Base-by-base conservation (phyloP, 2,113 vertebrate species). In the Psilopogon haemacephalus region DNA sequence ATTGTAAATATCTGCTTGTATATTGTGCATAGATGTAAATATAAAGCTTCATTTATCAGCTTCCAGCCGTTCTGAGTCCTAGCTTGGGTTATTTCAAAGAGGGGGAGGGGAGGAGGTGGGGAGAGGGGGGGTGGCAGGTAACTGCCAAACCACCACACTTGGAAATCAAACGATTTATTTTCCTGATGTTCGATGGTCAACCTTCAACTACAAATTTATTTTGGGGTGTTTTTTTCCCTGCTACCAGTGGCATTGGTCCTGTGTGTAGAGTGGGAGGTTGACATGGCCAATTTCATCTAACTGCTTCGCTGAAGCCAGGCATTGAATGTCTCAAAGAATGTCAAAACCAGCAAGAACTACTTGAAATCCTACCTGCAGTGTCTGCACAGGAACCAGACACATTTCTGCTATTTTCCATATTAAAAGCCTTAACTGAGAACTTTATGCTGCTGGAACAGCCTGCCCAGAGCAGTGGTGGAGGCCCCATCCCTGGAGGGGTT, bases 201-300 rank as follows among this genome's bases (percentile, higher is more conserved):
- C 24, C 44, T 72, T 75, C 54, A 75, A 8, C 27, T 7, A 28
- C 12, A 32, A 28, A 27, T 4, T 26, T 30, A 32, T 55, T 30
- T 33, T 88, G 28, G 30, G 56, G 28, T 24, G 2, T n/a, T 21
- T 35, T 42, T 65, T 63, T 26, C 5, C 2, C 6, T 75, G 8
- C 52, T 75, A 69, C 14, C 38, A 83, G 40, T n/a, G 33, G 4
- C 59, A 32, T 8, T 55, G 23, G 32, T 63, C 37, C 12, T 30
- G 4, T 0, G 0, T 40, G 21, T 11, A 27, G 17, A 20, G 4
- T 4, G 5, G 23, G 23, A 77, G 27, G 15, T 1, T 13, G 16
- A 65, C 81, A 84, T 44, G 23, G 13, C 15, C 1, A 1, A 32
- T 59, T 93, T 60, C 40, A 20, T n/a, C 40, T 65, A 8, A 15